These are phyloP conservation scores for Gallinago paraguaiae DNA, from an alignment of 2,113 vertebrate species.

Conservation along the genomic window DNA sequence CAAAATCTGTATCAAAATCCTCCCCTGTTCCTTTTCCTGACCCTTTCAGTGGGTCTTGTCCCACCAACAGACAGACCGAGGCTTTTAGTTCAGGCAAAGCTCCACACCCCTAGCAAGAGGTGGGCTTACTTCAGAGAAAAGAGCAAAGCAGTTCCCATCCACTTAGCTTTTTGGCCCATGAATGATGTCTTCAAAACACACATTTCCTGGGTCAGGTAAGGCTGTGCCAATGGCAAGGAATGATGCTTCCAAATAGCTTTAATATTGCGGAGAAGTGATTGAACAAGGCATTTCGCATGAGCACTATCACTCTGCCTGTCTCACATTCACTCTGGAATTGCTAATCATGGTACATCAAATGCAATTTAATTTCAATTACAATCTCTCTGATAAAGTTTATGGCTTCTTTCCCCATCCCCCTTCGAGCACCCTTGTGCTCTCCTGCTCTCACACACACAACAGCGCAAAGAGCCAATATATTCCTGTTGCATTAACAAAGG, in stretches of 20 bases:
- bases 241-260: background rate
- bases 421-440: background rate
- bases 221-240: background rate
- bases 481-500: background rate
- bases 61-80: rapidly evolving
- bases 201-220: background rate
- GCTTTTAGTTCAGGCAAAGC: background rate
- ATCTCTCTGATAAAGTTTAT: background rate
- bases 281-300: background rate
- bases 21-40: background rate
- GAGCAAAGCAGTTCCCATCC: background rate
- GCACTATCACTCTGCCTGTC: background rate
- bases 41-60: background rate
- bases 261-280: background rate
- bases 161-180: background rate
- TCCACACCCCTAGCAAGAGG: background rate
- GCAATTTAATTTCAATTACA: constrained; percentile 39
- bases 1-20: background rate
- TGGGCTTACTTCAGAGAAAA: background rate
- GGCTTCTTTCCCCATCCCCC: background rate
- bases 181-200: background rate
- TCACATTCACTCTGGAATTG: background rate
- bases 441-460: background rate
- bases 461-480: background rate
- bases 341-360: background rate